These are phyloP conservation scores for Phocoena sinus DNA, from an alignment of 2,113 vertebrate species.

Conservation along the genomic window DNA sequence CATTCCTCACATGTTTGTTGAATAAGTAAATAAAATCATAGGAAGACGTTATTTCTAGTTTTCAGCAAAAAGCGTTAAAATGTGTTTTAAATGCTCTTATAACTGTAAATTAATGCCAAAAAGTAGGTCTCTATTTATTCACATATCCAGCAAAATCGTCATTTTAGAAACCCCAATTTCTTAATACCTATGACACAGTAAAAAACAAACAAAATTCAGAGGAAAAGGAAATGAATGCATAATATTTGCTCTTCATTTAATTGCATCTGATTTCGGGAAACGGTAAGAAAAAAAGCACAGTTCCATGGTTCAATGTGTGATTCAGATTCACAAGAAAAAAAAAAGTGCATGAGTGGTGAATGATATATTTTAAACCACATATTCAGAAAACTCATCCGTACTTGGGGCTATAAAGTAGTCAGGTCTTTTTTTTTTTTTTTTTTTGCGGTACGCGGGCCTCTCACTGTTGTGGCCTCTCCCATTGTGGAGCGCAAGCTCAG, in stretches of 20 bases:
- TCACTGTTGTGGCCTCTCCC: no score
- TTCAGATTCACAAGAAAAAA: background rate
- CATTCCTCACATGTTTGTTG: background rate
- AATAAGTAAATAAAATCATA: background rate
- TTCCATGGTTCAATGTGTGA: background rate
- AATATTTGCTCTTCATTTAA: conserved; percentile 48
- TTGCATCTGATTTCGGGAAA: background rate
- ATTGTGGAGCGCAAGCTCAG: no score
- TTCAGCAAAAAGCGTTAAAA: conserved; percentile 3
- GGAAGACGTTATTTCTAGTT: background rate
- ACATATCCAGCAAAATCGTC: background rate
- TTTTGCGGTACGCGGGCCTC: no score
- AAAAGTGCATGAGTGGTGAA: background rate
- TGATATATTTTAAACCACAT: background rate
- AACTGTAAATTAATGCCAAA: conserved; percentile 17
- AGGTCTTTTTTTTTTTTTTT: background rate
- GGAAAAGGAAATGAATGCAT: background rate
- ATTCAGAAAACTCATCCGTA: background rate
- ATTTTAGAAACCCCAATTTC: background rate
- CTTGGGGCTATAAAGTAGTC: background rate
- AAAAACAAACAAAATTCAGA: background rate
- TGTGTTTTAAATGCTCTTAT: background rate
- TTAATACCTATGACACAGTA: background rate
- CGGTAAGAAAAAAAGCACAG: background rate
- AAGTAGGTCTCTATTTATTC: conserved; percentile 8